Evolutionary conservation across 2,113 vertebrate genomes (phyloP).

Genomic region (Merops nubicus): DNA sequence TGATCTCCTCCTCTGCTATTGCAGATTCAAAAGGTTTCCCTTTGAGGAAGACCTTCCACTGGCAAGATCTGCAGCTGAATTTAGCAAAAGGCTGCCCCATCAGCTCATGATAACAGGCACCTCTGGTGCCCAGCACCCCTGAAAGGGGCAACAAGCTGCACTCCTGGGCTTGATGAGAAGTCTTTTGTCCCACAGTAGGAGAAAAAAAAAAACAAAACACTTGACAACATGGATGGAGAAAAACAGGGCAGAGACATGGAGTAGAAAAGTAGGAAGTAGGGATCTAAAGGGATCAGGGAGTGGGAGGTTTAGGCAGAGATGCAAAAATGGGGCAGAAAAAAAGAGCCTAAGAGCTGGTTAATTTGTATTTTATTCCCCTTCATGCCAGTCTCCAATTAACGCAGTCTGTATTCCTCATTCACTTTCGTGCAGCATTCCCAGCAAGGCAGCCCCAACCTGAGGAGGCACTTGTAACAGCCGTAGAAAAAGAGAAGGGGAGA

Average conservation of each 20-base stretch:
- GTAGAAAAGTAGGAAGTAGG: background rate
- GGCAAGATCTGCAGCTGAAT: background rate
- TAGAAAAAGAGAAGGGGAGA: background rate
- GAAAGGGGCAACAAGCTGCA: background rate
- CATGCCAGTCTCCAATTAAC: background rate
- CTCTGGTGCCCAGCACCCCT: background rate
- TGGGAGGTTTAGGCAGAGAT: background rate
- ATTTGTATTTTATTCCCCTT: background rate
- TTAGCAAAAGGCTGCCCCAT: background rate
- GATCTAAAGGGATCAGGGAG: background rate
- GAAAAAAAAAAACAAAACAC: background rate
- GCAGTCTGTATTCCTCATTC: background rate
- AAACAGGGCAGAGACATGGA: background rate
- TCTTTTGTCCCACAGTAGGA: background rate
- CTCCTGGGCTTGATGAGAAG: background rate
- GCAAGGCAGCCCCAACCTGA: background rate
- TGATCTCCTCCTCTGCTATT: background rate
- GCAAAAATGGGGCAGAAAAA: background rate
- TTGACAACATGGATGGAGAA: background rate
- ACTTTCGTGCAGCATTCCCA: background rate
- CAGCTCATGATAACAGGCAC: fast-evolving
- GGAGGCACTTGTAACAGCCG: background rate
- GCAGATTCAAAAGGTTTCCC: background rate
- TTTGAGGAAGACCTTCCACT: constrained; percentile 28
- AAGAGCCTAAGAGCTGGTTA: background rate